Conservation (phyloP, 1,140 invertebrate species). For the Sminthurinus signatus region DNA sequence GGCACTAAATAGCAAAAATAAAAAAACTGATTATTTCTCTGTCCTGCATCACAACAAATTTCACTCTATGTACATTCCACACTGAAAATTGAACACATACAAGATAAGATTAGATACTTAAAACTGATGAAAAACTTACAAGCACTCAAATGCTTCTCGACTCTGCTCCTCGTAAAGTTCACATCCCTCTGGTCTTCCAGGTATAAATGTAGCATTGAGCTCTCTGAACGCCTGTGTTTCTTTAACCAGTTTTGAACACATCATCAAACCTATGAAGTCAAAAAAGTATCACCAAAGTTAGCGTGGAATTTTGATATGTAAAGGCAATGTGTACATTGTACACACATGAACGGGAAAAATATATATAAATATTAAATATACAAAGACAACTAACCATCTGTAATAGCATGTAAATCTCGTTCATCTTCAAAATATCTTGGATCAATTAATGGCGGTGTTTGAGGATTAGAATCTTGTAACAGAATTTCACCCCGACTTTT, state of each 20-base stretch:
- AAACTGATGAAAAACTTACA: too few species aligned
- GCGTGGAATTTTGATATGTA: too few species aligned
- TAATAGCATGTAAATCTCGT: background rate
- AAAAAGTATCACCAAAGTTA: too few species aligned
- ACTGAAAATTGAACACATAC: too few species aligned
- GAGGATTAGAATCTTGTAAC: conserved; percentile 6
- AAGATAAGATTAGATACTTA: too few species aligned
- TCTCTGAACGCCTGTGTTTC: conserved; percentile 25
- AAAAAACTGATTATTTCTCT: too few species aligned
- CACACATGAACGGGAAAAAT: too few species aligned
- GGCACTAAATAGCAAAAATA: too few species aligned
- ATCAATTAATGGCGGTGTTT: conserved; percentile 7
- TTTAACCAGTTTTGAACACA: conserved; percentile 9
- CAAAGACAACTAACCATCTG: conserved; percentile 3
- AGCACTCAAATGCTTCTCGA: conserved; percentile 43
- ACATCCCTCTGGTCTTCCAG: conserved; percentile 32
- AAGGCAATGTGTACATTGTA: too few species aligned
- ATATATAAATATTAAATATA: background rate
- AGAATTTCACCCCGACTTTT: conserved; percentile 15
- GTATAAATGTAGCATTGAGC: conserved; percentile 10
- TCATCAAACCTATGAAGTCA: background rate
- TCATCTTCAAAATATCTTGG: conserved; percentile 20
- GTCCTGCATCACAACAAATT: too few species aligned
- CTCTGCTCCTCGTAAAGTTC: conserved; percentile 25
- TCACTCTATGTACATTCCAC: too few species aligned